Evolutionary conservation across 2,113 vertebrate species (phyloP), one percentile per base, ranked within the genome.

Genomic region (Oreochromis niloticus): DNA sequence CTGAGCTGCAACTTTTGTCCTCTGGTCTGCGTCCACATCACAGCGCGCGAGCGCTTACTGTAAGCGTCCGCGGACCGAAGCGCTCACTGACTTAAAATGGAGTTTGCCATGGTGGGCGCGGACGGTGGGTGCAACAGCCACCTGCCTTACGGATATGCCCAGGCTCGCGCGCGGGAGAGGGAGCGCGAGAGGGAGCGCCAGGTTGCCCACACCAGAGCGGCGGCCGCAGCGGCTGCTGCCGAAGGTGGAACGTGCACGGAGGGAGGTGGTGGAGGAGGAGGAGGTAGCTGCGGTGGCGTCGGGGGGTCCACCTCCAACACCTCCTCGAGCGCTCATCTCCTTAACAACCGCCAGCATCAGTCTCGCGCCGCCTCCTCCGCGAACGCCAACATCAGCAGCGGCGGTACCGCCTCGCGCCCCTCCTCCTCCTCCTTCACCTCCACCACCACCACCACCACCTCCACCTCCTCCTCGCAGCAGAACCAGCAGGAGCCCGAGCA

Each of bases 71-170:
- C 50, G 43, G 85, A 87, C 63, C 27, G 78, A 85, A 87, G 68
- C 86, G 68, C 83, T 79, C 68, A 68, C 34, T 52, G 84, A 92
- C 73, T 92, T 55, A 92, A 96, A 91, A 99, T 99, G 98, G 99
- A 99, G 97, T 99, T 99, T 17, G 99, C 98, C 1, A 99, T 99
- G 98, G 98, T 99, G 95, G 98, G 98, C 4, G 98, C 98, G 0
- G 99, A 99, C 95, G 97, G 97, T 36, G 98, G 98, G 59, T 98
- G 98, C 97, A 98, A 97, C 91, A 98, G 96, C 88, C 98, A 98
- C 96, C 95, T 98, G 97, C 98, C 98, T 59, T 99, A 99, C 2
- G 98, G 98, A 7, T 99, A 98, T 6, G 98, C 98, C 0, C 97
- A 97, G 16, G 96, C 96, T 50, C 97, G 96, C 30, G 98, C 96